Percentiles rank a stretch among this genome's conserved stretches.
These are phyloP conservation scores for Meandrina meandrites DNA, from an alignment of 92 coral and sea anemone genomes.

Conservation along the genomic window DNA sequence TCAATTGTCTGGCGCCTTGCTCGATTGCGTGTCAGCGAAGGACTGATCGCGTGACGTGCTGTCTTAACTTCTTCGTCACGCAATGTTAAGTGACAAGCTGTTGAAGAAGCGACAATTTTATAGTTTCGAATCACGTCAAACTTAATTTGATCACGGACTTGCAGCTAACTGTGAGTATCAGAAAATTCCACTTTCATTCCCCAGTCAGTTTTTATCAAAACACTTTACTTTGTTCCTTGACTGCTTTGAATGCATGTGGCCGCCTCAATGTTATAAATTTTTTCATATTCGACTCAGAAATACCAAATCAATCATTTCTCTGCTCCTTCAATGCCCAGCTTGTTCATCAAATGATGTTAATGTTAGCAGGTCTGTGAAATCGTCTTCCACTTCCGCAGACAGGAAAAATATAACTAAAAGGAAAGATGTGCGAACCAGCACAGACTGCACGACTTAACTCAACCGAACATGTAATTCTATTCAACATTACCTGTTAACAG, in stretches of 20 bases:
- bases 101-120: neutral
- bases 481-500: neutral
- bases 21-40: too few relatives aligned
- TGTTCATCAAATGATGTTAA: neutral
- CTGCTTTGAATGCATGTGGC: too few relatives aligned
- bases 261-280: too few relatives aligned
- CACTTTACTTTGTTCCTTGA: neutral
- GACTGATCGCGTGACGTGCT: neutral
- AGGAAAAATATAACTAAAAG: too few relatives aligned
- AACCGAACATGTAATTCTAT: neutral
- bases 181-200: too few relatives aligned
- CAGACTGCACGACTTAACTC: neutral
- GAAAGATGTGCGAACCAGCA: neutral
- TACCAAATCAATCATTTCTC: neutral
- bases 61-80: neutral
- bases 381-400: neutral
- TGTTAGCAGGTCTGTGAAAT: neutral
- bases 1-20: too few relatives aligned
- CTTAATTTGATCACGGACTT: too few relatives aligned
- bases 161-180: neutral
- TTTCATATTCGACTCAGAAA: too few relatives aligned
- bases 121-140: neutral
- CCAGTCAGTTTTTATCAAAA: too few relatives aligned
- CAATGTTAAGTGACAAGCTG: neutral
- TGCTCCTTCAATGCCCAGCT: neutral